A percentile compares a stretch with the other conserved stretches of the same genome.
Conservation (phyloP, 2,888 invertebrate species). For the Vanessa cardui region DNA sequence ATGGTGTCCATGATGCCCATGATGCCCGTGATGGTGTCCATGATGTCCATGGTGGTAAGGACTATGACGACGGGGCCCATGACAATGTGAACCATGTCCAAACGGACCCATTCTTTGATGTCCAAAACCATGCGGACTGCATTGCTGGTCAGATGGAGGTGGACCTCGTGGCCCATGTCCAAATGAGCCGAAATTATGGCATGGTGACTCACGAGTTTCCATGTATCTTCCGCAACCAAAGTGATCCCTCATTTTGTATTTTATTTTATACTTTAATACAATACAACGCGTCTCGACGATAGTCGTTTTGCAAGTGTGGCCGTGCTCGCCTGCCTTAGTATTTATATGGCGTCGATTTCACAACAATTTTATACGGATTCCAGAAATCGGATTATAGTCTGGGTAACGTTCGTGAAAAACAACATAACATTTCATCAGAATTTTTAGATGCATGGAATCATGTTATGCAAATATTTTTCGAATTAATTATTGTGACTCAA, state of each 20-base stretch:
- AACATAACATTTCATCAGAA: not conserved
- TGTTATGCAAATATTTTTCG: not conserved
- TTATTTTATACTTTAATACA: not conserved
- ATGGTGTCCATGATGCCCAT: conserved; percentile 12
- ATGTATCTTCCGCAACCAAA: not conserved
- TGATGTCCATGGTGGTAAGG: conserved; percentile 6
- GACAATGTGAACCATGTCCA: not conserved
- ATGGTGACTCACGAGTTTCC: not conserved
- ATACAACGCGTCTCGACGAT: conserved; percentile 6
- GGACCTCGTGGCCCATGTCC: not conserved
- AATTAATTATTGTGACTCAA: not conserved
- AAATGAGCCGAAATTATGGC: not conserved
- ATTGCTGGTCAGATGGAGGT: not conserved
- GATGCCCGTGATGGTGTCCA: conserved; percentile 13
- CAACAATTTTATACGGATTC: conserved; percentile 29
- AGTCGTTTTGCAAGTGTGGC: not conserved
- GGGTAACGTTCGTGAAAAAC: conserved; percentile 12
- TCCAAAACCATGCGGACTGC: not conserved
- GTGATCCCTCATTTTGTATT: conserved; percentile 19
- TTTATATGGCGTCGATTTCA: conserved; percentile 27
- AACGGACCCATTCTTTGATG: too few relatives aligned
- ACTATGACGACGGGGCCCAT: conserved; percentile 9
- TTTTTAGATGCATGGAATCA: not conserved
- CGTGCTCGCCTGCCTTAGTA: not conserved
- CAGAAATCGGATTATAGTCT: conserved; percentile 11